Percentiles rank a stretch among this genome's conserved stretches.
Evolutionary conservation across 2,888 invertebrate genomes (phyloP).

Genomic region (Pemphredon lugubris): DNA sequence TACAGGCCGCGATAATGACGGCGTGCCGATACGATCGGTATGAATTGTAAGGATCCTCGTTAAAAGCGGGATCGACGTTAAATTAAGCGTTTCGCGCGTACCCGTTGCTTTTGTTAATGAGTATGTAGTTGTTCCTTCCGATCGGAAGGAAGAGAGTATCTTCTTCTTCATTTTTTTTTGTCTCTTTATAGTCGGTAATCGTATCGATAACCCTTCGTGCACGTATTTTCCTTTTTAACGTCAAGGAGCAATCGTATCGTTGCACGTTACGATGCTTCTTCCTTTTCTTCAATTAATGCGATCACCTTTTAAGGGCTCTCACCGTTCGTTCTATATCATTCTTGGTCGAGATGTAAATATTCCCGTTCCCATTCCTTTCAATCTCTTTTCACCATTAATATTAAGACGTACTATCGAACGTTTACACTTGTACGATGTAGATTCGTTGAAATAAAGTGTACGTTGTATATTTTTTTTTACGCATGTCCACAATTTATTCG

Average conservation of each 20-base stretch:
- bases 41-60: background rate
- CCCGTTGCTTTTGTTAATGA: conserved; percentile 33
- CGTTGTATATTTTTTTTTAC: conserved; percentile 77
- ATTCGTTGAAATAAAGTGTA: conserved; percentile 76
- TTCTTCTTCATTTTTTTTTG: background rate
- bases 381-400: conserved; percentile 31
- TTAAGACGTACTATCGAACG: conserved; percentile 48
- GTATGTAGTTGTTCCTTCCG: conserved; percentile 9
- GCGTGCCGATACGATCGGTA: too few relatives aligned
- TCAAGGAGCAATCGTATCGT: conserved; percentile 12
- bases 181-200: background rate
- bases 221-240: conserved; percentile 11
- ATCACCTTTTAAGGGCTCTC: conserved; percentile 8
- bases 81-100: conserved; percentile 7
- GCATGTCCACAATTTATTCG: conserved; percentile 58
- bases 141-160: conserved; percentile 9
- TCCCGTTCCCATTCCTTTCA: conserved; percentile 55
- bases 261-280: background rate
- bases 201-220: conserved; percentile 12
- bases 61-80: too few relatives aligned
- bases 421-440: conserved; percentile 59
- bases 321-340: conserved; percentile 46
- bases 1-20: too few relatives aligned
- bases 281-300: background rate
- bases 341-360: conserved; percentile 78